Evolutionary conservation across 30 jellyfish, hydroid and myxozoan species (phyloP).

Genomic region (Cassiopea xamachana): DNA sequence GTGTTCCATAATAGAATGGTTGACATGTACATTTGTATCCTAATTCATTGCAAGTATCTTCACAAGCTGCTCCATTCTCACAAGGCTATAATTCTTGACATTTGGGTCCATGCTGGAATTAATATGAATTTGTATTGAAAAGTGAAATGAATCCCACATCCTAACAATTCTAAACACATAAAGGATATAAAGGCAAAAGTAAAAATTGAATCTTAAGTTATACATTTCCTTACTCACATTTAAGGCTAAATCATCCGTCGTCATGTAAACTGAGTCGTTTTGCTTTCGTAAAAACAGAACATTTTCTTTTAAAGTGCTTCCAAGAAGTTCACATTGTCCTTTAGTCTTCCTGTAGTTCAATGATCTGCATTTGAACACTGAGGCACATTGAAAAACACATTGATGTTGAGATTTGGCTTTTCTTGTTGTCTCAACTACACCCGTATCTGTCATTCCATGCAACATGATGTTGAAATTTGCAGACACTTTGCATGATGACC

Average conservation of each 20-base stretch:
- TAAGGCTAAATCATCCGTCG: slow-evolving; percentile 10
- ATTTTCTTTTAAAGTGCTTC: slow-evolving; percentile 18
- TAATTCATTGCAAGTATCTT: slow-evolving; percentile 22
- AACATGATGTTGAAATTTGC: slow-evolving; percentile 30
- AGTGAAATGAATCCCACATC: background rate
- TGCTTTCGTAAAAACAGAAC: background rate
- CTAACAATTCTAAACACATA: no score
- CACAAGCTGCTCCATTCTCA: slow-evolving; percentile 49
- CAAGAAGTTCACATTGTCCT: slow-evolving; percentile 18
- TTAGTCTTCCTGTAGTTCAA: slow-evolving; percentile 12
- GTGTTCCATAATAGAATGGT: slow-evolving; percentile 45
- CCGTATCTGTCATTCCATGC: slow-evolving; percentile 8
- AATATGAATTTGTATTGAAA: background rate
- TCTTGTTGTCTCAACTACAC: slow-evolving; percentile 11
- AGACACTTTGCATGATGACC: slow-evolving; percentile 23
- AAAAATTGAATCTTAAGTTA: no score
- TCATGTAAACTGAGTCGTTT: slow-evolving; percentile 35
- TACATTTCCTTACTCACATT: slow-evolving; percentile 15
- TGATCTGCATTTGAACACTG: slow-evolving; percentile 25
- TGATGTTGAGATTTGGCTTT: slow-evolving; percentile 1
- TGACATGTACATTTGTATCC: slow-evolving; percentile 54
- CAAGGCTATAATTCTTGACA: slow-evolving; percentile 44
- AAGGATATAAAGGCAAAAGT: no score
- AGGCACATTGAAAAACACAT: slow-evolving; percentile 26
- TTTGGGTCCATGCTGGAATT: slow-evolving; percentile 29